phyloP scores from a whole-genome alignment of 2,113 vertebrate species.

The Crotalus horridus region DNA sequence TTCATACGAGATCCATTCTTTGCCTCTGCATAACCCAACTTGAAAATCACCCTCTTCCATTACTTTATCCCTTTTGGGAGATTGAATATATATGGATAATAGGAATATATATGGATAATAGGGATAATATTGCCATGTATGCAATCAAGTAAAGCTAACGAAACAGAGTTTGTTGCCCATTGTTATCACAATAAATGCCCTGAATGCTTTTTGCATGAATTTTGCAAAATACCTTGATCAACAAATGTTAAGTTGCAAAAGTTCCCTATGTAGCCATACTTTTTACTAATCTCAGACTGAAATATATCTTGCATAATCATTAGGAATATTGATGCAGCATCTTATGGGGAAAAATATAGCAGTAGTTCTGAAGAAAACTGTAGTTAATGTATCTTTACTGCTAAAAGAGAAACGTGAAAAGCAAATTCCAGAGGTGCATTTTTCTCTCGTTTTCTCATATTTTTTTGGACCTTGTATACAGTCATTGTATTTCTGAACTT shows the following conservation, averaged over 20 bases:
- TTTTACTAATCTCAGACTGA: constrained; percentile 21
- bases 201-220: background rate
- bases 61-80: background rate
- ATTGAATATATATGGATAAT: background rate
- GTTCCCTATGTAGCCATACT: background rate
- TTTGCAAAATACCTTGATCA: constrained; percentile 22
- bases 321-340: background rate
- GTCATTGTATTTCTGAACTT: background rate
- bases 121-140: background rate
- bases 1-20: background rate
- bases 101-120: background rate
- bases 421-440: background rate
- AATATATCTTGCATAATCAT: background rate
- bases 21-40: background rate
- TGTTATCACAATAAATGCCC: background rate
- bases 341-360: background rate
- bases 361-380: background rate
- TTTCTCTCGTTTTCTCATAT: constrained; percentile 6
- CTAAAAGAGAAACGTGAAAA: background rate
- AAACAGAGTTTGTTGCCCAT: constrained; percentile 8
- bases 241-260: constrained; percentile 15
- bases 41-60: background rate
- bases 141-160: background rate
- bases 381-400: constrained; percentile 6
- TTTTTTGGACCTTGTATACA: background rate